Evolutionary conservation across 2,113 vertebrate genomes (phyloP).

Genomic region (Leiothrix lutea): DNA sequence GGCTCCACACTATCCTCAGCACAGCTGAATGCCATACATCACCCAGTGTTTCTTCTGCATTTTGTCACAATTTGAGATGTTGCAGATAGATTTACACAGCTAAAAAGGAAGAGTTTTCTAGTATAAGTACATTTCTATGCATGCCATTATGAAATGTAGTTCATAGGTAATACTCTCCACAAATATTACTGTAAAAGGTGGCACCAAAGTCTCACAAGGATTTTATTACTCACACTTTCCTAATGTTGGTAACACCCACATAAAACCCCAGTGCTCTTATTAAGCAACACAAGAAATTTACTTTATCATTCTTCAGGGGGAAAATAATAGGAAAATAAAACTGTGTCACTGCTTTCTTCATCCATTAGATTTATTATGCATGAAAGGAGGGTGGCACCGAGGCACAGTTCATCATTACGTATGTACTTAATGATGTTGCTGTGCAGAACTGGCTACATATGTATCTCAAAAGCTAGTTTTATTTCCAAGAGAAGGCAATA

Average conservation of each 20-base stretch:
- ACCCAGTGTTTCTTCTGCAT: not conserved
- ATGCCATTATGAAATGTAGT: not conserved
- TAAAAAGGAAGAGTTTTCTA: conserved; percentile 1
- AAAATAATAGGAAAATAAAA: conserved; percentile 68
- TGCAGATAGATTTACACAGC: not conserved
- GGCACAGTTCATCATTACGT: not conserved
- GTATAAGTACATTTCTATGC: not conserved
- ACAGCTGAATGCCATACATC: not conserved
- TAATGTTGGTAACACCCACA: conserved; percentile 56
- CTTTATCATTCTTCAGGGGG: conserved; percentile 48
- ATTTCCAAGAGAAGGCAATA: not conserved
- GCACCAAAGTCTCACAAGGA: conserved; percentile 30
- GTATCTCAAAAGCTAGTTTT: not conserved
- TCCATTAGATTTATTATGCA: conserved; percentile 34
- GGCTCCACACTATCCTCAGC: not conserved
- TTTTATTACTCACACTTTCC: conserved; percentile 63
- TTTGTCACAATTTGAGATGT: not conserved
- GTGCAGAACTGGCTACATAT: not conserved
- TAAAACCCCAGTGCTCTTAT: conserved; percentile 55
- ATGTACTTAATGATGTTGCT: not conserved
- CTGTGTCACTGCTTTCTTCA: conserved; percentile 9
- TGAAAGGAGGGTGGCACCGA: conserved; percentile 24
- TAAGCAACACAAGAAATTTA: conserved; percentile 59
- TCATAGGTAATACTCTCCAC: conserved; percentile 9
- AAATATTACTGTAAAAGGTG: conserved; percentile 64